Conservation (phyloP, 1,140 invertebrate genomes). For the Acromyrmex charruanus region DNA sequence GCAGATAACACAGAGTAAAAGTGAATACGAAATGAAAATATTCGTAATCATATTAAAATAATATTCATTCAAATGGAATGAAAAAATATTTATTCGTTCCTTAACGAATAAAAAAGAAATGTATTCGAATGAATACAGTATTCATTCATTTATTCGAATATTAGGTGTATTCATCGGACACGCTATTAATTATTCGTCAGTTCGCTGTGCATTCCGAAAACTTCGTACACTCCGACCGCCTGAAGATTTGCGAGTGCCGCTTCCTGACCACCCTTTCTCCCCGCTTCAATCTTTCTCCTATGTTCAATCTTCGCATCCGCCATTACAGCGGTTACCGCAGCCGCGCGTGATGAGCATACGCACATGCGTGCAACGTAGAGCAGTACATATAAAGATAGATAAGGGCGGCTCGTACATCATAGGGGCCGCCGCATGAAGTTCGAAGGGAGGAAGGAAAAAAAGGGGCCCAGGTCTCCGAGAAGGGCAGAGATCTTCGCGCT, state of each 20-base stretch:
- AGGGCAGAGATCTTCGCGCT: constrained; percentile 71
- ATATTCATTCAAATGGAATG: no score
- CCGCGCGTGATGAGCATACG: constrained; percentile 75
- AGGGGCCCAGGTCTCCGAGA: constrained; percentile 15
- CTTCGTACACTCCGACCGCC: not conserved
- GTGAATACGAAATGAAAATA: no score
- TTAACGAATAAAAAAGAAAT: no score
- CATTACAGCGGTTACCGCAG: constrained; percentile 66
- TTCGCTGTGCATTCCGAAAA: not conserved
- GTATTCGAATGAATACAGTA: no score
- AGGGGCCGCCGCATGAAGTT: constrained; percentile 56
- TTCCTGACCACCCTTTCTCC: constrained; percentile 31
- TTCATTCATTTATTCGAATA: no score
- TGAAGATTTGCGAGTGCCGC: constrained; percentile 19
- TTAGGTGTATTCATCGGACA: no score
- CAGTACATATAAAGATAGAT: constrained; percentile 75
- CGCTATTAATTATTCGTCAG: not conserved
- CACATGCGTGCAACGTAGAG: constrained; percentile 68
- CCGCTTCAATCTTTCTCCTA: constrained; percentile 13
- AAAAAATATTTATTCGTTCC: no score
- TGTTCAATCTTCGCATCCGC: constrained; percentile 59
- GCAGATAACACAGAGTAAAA: no score
- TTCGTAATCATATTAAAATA: no score
- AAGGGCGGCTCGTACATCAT: constrained; percentile 76
- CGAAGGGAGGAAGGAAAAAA: not conserved